A percentile compares a stretch with the other conserved stretches of the same genome.
Evolutionary conservation across 2,888 invertebrate genomes (phyloP).

Genomic region (Parnassius smintheus): DNA sequence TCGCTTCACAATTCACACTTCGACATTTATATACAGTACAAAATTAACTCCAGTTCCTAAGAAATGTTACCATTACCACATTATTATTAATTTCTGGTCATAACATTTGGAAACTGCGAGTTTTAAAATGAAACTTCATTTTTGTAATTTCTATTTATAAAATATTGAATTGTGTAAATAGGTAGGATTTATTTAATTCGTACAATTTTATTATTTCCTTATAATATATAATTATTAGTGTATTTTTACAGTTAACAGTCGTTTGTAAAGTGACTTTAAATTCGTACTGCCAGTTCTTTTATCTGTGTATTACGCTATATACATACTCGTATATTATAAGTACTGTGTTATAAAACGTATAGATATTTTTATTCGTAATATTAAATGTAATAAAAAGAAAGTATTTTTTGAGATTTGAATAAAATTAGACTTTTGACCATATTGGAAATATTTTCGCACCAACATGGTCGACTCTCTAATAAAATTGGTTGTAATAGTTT

Average conservation of each 20-base stretch:
- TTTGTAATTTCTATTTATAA: conserved; percentile 38
- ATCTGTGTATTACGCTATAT: conserved; percentile 22
- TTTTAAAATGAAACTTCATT: conserved; percentile 23
- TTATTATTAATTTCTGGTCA: conserved; percentile 16
- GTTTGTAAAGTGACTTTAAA: conserved; percentile 23
- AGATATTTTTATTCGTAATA: conserved; percentile 13
- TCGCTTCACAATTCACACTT: conserved; percentile 7
- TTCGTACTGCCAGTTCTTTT: conserved; percentile 35
- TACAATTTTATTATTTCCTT: conserved; percentile 32
- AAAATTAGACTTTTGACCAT: conserved; percentile 72
- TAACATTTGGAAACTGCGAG: conserved; percentile 18
- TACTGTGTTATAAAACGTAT: not conserved
- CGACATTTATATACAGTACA: conserved; percentile 21
- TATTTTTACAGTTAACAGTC: conserved; percentile 15
- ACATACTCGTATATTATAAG: not conserved
- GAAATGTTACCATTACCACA: conserved; percentile 41
- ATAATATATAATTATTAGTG: conserved; percentile 15
- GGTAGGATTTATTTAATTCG: conserved; percentile 45
- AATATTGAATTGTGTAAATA: conserved; percentile 50
- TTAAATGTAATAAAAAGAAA: conserved; percentile 28
- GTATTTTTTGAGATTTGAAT: conserved; percentile 39
- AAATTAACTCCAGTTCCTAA: conserved; percentile 51
- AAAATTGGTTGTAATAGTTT: conserved; percentile 53
- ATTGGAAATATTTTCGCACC: conserved; percentile 47
- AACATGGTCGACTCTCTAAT: conserved; percentile 74